Evolutionary conservation across 2,113 vertebrate species (phyloP), one percentile per base, ranked within the genome.

Genomic region (Phocoena sinus): DNA sequence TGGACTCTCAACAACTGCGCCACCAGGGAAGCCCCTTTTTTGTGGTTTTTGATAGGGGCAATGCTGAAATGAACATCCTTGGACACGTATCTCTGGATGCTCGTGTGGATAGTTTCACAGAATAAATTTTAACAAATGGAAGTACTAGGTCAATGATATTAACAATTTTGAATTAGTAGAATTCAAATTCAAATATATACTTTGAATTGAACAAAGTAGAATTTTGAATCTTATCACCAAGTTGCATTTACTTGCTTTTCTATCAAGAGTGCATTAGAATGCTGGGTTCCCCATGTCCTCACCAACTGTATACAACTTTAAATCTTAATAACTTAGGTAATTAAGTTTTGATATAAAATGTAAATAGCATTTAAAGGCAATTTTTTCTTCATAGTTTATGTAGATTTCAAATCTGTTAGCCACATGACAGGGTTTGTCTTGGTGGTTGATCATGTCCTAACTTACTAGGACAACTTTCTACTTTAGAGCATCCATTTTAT

Each of bases 331-430:
- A 65, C 14, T 71, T 79, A 58, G 14, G 17, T 81, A 85, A 62
- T 62, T 60, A 92, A 47, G 8, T 89, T 96, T 80, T 92, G 47
- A 44, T 73, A 50, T 83, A 58, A 84, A 94, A 31, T 84, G 9
- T 92, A 89, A 92, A n/a, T 20, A 62, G 23, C 33, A 74, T 44
- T 89, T 94, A 53, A 62, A 85, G 50, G n/a, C 58, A 60, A 0
- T 44, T 81, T 79, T 82, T 76, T 87, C 58, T 88, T 53, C 8
- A 60, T 60, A 89, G 41, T 79, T 77, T 86, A 41, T 80, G 18
- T 94, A 68, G 53, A 91, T 96, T 94, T 96, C 81, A 84, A 63
- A n/a, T 95, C 44, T 79, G 17, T 93, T 53, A 36, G 38, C 38
- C 18, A 71, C 6, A 71, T 5, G 23, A 74, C 53, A 83, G 33